A percentile compares a stretch with the other conserved stretches of the same genome.
phyloP scores from a whole-genome alignment of 2,888 invertebrate species.

The Smittia sp. region DNA sequence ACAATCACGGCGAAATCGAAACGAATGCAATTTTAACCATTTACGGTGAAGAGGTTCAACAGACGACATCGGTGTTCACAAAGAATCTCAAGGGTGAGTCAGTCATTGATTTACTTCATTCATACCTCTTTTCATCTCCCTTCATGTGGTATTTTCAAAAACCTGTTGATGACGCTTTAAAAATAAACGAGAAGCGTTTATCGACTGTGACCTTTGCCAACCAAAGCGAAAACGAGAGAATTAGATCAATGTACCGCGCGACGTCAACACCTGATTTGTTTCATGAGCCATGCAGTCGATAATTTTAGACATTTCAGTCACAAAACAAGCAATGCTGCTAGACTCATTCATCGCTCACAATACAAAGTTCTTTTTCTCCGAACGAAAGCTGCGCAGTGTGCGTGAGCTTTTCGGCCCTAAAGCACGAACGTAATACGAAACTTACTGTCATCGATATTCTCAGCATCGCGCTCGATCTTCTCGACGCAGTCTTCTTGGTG shows the following conservation, averaged over 20 bases:
- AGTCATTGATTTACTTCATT: too few species aligned
- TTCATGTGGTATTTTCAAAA: too few species aligned
- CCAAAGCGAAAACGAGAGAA: not conserved
- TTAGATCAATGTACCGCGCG: not conserved
- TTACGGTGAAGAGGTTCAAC: conserved; percentile 50
- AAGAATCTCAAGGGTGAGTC: conserved; percentile 53
- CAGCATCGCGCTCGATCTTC: not conserved
- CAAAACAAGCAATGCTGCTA: not conserved
- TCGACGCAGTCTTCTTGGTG: conserved; percentile 34
- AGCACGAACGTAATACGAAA: not conserved
- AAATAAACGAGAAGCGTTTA: not conserved
- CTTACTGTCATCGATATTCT: not conserved
- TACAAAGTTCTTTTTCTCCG: too few species aligned
- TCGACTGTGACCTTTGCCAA: not conserved
- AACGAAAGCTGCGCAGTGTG: not conserved
- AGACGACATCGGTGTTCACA: conserved; percentile 52
- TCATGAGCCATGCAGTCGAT: too few species aligned
- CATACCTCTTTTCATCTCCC: too few species aligned
- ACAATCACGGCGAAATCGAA: conserved; percentile 51
- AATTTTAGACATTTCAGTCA: too few species aligned
- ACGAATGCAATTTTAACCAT: conserved; percentile 52
- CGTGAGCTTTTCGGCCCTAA: not conserved
- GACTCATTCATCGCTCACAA: not conserved
- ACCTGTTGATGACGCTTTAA: too few species aligned
- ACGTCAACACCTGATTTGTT: not conserved